Evolutionary conservation across 92 coral and sea anemone species (phyloP), one percentile per base, ranked within the genome.

Genomic region (Zoanthus solanderi): DNA sequence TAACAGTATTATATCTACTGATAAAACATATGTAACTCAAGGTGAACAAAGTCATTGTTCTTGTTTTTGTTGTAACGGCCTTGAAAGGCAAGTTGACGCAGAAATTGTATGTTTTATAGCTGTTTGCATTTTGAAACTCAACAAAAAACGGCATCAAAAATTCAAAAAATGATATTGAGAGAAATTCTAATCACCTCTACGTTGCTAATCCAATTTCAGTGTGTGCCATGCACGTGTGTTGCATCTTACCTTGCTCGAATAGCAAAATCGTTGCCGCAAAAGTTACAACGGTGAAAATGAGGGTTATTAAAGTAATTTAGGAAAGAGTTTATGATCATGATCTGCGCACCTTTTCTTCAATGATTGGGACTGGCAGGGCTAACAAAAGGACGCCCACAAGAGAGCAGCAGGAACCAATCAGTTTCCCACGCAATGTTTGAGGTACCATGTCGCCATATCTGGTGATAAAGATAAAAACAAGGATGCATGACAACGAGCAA

Each of bases 391-490:
- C 96, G 3, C 98, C 98, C 30, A 92, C 91, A 81, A 95, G 68
- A 34, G 96, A 92, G 75, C 98, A 95, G 17, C 79, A 90, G 4
- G 94, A 90, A 0, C 98, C 98, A 10, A 95, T 75, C 72, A 95
- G 72, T 83, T 93, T 93, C 17, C 98, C 98, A 12, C 28, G 65
- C 56, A 93, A 73, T 5, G 98, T 89, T 18, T 12, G 66, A 31
- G 98, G 98, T 16, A 83, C 85, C 71, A 95, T 95, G 82, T 95
- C 98, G 13, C 98, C 98, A 76, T 95, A 95, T 8, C 98, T 95
- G 80, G 17, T 68, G 63, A 52, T 15, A 58, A 84, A 48, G 14
- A 42, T 15, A 12, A 4, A 34, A 17, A 9, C 6, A 17, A 42
- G 8, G 8, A 30, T 7, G 17, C 46, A 12, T 15, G 11, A 18